Conservation (phyloP, 2,113 vertebrate genomes). For the Spizaetus ornatus region DNA sequence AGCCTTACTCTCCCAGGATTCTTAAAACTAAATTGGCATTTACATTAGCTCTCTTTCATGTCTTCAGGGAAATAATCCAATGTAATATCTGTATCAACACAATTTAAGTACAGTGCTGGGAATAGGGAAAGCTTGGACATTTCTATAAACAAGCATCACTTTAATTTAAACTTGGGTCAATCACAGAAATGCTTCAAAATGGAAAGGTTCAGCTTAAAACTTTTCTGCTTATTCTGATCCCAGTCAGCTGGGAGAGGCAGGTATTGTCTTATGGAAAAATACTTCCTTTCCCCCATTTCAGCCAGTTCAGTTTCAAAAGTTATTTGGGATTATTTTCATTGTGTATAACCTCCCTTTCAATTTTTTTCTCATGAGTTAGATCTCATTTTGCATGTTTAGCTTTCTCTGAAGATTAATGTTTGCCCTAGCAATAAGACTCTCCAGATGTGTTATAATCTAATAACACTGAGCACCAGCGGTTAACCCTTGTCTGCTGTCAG, state of each 20-base stretch:
- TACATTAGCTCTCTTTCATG: slow-evolving; percentile 31
- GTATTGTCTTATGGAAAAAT: neutral
- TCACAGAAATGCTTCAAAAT: slow-evolving; percentile 6
- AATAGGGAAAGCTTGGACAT: neutral
- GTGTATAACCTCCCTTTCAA: neutral
- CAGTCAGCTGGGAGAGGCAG: neutral
- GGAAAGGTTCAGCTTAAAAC: neutral
- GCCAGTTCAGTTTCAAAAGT: neutral
- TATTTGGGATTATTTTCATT: slow-evolving; percentile 16
- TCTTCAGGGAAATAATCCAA: slow-evolving; percentile 46
- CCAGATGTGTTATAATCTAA: slow-evolving; percentile 33
- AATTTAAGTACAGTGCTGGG: slow-evolving; percentile 9
- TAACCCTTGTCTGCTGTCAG: slow-evolving; percentile 9
- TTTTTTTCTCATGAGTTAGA: neutral
- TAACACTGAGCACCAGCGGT: neutral
- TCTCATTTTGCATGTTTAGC: slow-evolving; percentile 23
- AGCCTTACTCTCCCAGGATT: neutral
- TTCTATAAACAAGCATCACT: slow-evolving; percentile 27
- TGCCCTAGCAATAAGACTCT: slow-evolving; percentile 2
- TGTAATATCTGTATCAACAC: slow-evolving; percentile 32
- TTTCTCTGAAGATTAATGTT: slow-evolving; percentile 7
- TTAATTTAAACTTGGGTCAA: slow-evolving; percentile 10
- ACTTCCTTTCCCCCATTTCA: neutral
- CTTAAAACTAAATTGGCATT: slow-evolving; percentile 54
- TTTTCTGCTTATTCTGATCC: neutral